Conservation (phyloP, 1,140 invertebrate species). For the Bombus picipes region DNA sequence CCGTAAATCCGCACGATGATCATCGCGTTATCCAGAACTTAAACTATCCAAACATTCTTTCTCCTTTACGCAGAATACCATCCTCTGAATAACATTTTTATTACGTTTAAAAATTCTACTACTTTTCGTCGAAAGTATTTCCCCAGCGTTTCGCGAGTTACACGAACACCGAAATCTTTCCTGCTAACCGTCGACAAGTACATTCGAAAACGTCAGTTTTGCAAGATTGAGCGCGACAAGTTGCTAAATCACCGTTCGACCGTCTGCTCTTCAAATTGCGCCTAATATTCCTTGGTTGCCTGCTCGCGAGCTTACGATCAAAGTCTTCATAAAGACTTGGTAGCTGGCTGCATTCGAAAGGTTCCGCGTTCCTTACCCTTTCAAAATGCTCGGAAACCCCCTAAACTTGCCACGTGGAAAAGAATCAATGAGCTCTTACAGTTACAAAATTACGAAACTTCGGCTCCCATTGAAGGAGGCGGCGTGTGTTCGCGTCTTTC, state of each 20-base stretch:
- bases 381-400: background rate
- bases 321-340: background rate
- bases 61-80: background rate
- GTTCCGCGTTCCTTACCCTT: background rate
- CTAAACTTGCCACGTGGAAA: background rate
- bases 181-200: background rate
- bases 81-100: background rate
- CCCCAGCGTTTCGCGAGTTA: background rate
- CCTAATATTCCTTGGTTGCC: constrained; percentile 1
- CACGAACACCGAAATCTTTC: background rate
- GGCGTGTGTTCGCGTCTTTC: too few species aligned
- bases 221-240: background rate
- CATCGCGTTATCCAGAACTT: background rate
- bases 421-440: constrained; percentile 17
- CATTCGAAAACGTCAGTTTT: background rate
- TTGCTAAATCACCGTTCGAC: background rate
- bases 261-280: background rate
- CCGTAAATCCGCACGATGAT: background rate
- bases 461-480: background rate
- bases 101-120: background rate
- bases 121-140: background rate
- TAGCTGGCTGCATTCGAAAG: background rate
- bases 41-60: background rate
- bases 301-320: background rate
- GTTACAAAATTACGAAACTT: constrained; percentile 46